These are phyloP conservation scores for Lycocerus yunnanus DNA, from an alignment of 2,888 invertebrate species.

Conservation along the genomic window DNA sequence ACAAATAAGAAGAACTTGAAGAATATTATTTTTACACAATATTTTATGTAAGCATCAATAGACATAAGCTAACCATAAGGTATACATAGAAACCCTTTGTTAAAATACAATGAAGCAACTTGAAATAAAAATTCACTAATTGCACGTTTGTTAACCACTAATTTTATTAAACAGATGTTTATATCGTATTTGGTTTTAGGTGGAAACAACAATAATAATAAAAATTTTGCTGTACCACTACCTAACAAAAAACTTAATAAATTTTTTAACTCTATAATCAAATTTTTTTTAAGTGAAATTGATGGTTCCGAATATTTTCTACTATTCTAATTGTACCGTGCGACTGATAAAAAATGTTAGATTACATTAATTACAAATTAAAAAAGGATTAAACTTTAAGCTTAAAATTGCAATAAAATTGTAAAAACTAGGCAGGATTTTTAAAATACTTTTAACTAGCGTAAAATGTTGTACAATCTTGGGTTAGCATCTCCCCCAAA, in stretches of 20 bases:
- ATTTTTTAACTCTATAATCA: not conserved
- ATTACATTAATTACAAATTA: not conserved
- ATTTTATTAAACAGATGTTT: not conserved
- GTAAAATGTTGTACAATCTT: no score
- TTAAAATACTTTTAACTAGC: no score
- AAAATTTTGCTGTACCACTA: not conserved
- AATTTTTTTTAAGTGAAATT: not conserved
- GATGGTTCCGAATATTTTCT: not conserved
- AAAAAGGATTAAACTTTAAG: not conserved
- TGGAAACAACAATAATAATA: not conserved
- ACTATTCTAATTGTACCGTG: not conserved
- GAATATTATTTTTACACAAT: not conserved
- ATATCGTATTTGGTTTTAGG: not conserved
- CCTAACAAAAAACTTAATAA: not conserved
- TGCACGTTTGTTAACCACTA: not conserved
- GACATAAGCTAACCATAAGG: not conserved
- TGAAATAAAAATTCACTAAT: not conserved
- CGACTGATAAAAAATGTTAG: not conserved
- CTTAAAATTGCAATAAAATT: not conserved
- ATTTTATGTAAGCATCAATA: not conserved
- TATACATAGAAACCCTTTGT: not conserved
- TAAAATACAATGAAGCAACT: not conserved
- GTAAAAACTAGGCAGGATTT: not conserved
- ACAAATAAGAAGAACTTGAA: not conserved
- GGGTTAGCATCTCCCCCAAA: no score